phyloP scores from a whole-genome alignment of 37 sponge, comb jelly and placozoan genomes.

The Eunapius fragilis region DNA sequence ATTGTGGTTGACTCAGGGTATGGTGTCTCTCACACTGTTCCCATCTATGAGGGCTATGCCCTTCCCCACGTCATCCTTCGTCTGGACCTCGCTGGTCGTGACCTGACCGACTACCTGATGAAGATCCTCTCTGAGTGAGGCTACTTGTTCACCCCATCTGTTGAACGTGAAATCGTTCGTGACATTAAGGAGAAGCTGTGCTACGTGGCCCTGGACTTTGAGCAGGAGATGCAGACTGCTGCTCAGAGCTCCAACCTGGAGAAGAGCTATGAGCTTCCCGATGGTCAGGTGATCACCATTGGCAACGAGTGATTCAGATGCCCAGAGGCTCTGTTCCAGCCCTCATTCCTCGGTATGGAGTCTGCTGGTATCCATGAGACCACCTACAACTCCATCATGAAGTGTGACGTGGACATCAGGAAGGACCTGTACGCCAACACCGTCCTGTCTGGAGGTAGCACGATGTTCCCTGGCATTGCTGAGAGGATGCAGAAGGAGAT shows the following conservation, averaged over 20 bases:
- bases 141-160: conserved; percentile 85
- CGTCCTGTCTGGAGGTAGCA: conserved; percentile 99
- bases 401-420: conserved; percentile 99
- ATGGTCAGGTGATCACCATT: conserved; percentile 99
- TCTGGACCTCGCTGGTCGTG: conserved; percentile 98
- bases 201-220: conserved; percentile 99
- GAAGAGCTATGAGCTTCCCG: conserved; percentile 99
- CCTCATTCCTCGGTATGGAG: conserved; percentile 94
- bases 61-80: conserved; percentile 99
- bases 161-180: conserved; percentile 93
- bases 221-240: conserved; percentile 99
- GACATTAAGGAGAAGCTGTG: conserved; percentile 99
- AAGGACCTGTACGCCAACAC: conserved; percentile 99
- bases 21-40: conserved; percentile 98
- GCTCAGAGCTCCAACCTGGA: conserved; percentile 85
- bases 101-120: conserved; percentile 99
- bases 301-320: conserved; percentile 96
- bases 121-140: conserved; percentile 98
- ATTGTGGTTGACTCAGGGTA: conserved; percentile 99
- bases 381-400: conserved; percentile 99
- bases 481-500: conserved; percentile 99
- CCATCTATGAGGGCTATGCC: conserved; percentile 99
- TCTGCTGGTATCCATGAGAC: conserved; percentile 98
- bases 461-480: conserved; percentile 99
- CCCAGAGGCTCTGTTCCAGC: conserved; percentile 90